phyloP scores from a whole-genome alignment of 2,888 invertebrate species.

The Saturnia pavonia region DNA sequence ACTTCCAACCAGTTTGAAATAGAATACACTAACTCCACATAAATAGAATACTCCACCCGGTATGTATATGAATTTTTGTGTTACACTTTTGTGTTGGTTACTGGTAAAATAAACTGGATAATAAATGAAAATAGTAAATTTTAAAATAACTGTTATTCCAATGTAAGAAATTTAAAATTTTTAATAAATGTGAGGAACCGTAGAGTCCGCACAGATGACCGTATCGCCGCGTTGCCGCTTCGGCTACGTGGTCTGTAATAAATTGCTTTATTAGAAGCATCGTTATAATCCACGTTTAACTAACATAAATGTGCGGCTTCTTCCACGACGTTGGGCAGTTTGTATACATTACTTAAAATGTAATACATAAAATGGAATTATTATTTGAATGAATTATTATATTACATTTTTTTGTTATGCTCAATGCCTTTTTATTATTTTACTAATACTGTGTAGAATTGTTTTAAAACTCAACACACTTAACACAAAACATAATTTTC shows the following conservation, averaged over 20 bases:
- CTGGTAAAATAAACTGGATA: too few species aligned
- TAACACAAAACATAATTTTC: too few species aligned
- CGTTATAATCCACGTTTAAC: conserved; percentile 75
- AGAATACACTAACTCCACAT: too few species aligned
- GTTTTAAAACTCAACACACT: not conserved
- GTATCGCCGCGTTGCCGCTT: conserved; percentile 19
- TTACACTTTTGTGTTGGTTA: too few species aligned
- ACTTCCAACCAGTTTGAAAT: too few species aligned
- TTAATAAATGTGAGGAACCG: conserved; percentile 2
- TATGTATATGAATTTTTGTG: too few species aligned
- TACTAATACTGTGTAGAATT: not conserved
- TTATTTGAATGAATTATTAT: not conserved
- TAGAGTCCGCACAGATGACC: not conserved
- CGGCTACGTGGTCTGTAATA: conserved; percentile 51
- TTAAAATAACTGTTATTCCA: conserved; percentile 16
- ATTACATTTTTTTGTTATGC: not conserved
- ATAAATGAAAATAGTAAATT: not conserved
- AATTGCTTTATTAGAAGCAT: conserved; percentile 61
- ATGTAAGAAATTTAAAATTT: not conserved
- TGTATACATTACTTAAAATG: conserved; percentile 75
- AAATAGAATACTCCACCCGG: too few species aligned
- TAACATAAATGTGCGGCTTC: conserved; percentile 72
- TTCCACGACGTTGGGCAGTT: conserved; percentile 53
- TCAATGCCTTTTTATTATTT: not conserved
- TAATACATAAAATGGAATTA: conserved; percentile 59